Evolutionary conservation across 2,888 invertebrate species (phyloP).

Genomic region (Bombylius discolor): DNA sequence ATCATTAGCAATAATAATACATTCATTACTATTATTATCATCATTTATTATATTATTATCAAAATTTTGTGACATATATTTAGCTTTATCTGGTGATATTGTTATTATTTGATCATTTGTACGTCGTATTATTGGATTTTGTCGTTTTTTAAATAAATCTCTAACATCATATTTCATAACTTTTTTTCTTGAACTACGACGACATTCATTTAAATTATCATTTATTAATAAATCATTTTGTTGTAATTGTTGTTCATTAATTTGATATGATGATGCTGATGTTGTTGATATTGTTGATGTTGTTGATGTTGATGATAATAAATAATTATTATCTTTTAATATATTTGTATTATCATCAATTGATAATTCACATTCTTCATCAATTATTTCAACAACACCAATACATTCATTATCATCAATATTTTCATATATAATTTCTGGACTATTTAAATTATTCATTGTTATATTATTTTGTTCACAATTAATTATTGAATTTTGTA

Average conservation of each 20-base stretch:
- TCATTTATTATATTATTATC: no score
- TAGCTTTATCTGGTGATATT: neutral
- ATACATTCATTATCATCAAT: neutral
- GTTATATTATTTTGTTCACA: no score
- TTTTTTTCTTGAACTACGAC: constrained; percentile 33
- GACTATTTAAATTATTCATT: neutral
- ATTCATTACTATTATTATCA: no score
- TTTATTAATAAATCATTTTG: neutral
- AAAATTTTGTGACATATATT: neutral
- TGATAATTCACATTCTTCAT: neutral
- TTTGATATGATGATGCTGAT: neutral
- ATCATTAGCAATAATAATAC: no score
- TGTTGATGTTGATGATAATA: neutral
- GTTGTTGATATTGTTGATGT: neutral
- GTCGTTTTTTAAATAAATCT: constrained; percentile 31
- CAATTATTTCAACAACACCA: neutral
- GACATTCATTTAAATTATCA: constrained; percentile 18
- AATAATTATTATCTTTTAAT: neutral
- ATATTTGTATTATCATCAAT: neutral
- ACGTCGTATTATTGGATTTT: constrained; percentile 15
- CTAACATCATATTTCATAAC: constrained; percentile 33
- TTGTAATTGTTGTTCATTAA: neutral
- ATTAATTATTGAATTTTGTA: no score
- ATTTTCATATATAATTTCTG: neutral
- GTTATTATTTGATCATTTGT: neutral